phyloP scores from a whole-genome alignment of 2,797 vertebrate genomes.

The Halcyon smyrnensis region DNA sequence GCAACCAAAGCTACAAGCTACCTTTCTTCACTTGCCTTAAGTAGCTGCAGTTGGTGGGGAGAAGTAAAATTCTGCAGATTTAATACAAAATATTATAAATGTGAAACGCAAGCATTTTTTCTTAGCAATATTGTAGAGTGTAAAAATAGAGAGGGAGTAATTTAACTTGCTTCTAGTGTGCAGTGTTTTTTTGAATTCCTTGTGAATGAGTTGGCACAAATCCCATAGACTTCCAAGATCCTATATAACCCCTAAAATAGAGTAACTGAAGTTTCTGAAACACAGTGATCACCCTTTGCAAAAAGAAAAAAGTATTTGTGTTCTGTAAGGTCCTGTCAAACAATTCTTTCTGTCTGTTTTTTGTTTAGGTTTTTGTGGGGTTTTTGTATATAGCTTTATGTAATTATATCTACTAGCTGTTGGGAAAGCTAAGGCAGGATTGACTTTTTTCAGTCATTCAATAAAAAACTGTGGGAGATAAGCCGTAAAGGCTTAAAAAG shows the following conservation, averaged over 20 bases:
- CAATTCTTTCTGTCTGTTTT: no score
- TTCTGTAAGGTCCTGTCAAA: neutral
- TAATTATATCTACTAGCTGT: neutral
- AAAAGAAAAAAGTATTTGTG: neutral
- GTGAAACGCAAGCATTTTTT: neutral
- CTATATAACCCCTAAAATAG: neutral
- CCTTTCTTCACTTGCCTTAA: neutral
- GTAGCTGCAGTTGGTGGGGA: neutral
- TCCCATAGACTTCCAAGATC: neutral
- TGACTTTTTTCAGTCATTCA: neutral
- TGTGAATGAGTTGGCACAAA: neutral
- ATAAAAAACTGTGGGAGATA: neutral
- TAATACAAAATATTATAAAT: neutral
- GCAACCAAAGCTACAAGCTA: neutral
- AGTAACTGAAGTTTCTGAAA: neutral
- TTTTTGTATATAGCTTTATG: no score
- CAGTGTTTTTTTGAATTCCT: neutral
- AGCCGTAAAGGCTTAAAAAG: neutral
- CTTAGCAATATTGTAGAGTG: neutral
- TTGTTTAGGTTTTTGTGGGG: no score
- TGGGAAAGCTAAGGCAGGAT: neutral
- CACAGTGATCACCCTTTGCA: neutral
- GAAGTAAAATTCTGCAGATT: neutral
- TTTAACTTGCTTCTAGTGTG: neutral
- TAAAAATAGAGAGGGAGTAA: neutral